A percentile compares a stretch with the other conserved stretches of the same genome.
These are phyloP conservation scores for Burhinus bistriatus DNA, from an alignment of 2,113 vertebrate species.

Conservation along the genomic window DNA sequence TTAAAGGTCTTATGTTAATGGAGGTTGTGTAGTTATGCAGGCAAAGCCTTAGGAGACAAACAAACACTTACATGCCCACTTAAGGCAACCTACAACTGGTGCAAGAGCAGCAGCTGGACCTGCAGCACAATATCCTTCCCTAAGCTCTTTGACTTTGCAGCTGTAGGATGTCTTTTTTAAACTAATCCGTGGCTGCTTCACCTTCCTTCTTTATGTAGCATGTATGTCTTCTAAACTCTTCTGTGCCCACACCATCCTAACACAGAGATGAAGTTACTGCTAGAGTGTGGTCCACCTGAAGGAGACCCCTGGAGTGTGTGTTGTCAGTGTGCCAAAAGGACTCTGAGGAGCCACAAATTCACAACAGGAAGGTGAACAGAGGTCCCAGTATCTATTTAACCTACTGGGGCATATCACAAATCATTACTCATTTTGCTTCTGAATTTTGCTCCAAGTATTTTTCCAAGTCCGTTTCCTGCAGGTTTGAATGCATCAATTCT, in stretches of 20 bases:
- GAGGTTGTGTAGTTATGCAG: neutral
- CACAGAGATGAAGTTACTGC: neutral
- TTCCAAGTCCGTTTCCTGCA: neutral
- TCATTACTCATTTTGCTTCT: neutral
- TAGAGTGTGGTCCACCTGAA: neutral
- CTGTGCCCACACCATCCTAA: neutral
- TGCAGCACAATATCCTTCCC: neutral
- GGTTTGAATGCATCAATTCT: neutral
- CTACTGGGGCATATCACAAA: neutral
- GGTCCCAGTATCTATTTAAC: neutral
- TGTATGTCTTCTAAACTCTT: neutral
- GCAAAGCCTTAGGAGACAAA: neutral
- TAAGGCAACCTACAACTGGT: neutral
- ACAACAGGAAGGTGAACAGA: neutral
- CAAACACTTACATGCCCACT: neutral
- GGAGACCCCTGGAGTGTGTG: neutral
- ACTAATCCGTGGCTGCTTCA: neutral
- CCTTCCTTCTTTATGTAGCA: neutral
- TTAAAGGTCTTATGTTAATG: neutral
- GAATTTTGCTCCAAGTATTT: neutral
- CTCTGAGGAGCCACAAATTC: neutral
- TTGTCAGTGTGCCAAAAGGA: neutral
- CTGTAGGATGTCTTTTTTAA: neutral
- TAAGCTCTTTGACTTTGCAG: neutral
- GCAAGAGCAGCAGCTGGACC: neutral